These are phyloP conservation scores for Echinometra lucunter DNA, from an alignment of 53 echinoderm and acorn worm species.

Conservation along the genomic window DNA sequence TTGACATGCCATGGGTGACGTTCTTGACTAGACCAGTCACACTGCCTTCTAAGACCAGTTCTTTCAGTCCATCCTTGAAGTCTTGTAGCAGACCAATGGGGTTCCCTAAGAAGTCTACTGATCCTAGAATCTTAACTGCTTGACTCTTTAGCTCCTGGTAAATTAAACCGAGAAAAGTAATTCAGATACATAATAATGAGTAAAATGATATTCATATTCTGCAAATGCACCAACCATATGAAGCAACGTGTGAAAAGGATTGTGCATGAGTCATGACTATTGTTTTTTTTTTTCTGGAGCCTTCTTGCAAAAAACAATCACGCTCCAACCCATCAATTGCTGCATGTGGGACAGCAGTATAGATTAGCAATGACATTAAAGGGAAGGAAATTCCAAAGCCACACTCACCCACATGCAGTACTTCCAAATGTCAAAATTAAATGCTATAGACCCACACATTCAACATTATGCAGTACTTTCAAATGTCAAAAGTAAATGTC, in stretches of 20 bases:
- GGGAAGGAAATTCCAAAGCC: not conserved
- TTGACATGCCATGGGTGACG: constrained; percentile 97
- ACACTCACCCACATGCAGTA: too few relatives aligned
- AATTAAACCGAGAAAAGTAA: too few relatives aligned
- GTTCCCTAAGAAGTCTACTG: constrained; percentile 98
- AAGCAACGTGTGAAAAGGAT: too few relatives aligned
- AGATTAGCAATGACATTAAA: not conserved
- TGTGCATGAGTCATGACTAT: too few relatives aligned
- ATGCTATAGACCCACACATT: constrained; percentile 2
- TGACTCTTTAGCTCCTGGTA: constrained; percentile 94
- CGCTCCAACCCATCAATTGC: too few relatives aligned
- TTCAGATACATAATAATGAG: too few relatives aligned
- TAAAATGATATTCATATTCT: too few relatives aligned
- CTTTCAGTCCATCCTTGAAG: constrained; percentile 89
- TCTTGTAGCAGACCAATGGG: constrained; percentile 95
- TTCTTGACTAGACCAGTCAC: constrained; percentile 94
- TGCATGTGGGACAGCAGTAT: too few relatives aligned
- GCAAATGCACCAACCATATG: too few relatives aligned
- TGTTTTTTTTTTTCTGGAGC: too few relatives aligned
- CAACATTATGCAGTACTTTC: constrained; percentile 87
- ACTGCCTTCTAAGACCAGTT: constrained; percentile 84
- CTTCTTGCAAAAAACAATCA: too few relatives aligned
- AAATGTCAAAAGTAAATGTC: not conserved
- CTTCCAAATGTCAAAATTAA: not conserved
- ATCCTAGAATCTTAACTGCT: constrained; percentile 96